phyloP scores from a whole-genome alignment of 2,797 vertebrate species.

The Esox lucius region DNA sequence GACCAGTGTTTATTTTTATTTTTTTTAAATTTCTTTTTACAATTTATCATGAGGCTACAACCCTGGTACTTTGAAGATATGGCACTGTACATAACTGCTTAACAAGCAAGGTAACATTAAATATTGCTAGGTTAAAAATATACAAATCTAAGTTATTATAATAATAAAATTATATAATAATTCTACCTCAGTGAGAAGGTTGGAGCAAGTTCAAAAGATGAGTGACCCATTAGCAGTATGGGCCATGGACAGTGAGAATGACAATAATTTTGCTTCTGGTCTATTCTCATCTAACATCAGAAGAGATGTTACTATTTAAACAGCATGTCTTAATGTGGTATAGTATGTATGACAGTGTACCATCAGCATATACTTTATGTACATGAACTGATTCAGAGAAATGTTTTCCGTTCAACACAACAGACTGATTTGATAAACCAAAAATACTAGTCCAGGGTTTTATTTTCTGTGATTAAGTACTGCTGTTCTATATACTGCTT shows the following conservation, averaged over 20 bases:
- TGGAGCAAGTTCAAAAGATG: background rate
- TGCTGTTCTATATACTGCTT: constrained; percentile 21
- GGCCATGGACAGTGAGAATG: background rate
- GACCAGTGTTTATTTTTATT: background rate
- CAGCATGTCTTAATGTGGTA: background rate
- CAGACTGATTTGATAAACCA: constrained; percentile 3
- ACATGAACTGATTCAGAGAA: constrained; percentile 18
- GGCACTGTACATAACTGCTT: background rate
- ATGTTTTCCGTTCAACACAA: constrained; percentile 10
- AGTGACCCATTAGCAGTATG: constrained; percentile 4
- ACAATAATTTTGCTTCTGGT: constrained; percentile 10
- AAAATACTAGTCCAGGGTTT: background rate
- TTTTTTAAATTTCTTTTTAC: constrained; percentile 30
- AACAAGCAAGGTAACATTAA: background rate
- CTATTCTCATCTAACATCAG: too few species aligned
- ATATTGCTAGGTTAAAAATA: background rate
- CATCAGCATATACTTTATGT: background rate
- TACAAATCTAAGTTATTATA: background rate
- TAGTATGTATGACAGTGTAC: background rate
- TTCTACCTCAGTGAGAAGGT: constrained; percentile 31
- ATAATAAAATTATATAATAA: constrained; percentile 16
- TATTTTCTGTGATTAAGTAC: background rate
- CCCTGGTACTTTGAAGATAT: background rate
- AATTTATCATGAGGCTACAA: constrained; percentile 1
- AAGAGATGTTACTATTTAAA: constrained; percentile 4